A percentile compares a stretch with the other conserved stretches of the same genome.
Evolutionary conservation across 2,113 vertebrate species (phyloP).

Genomic region (Cacatua alba): DNA sequence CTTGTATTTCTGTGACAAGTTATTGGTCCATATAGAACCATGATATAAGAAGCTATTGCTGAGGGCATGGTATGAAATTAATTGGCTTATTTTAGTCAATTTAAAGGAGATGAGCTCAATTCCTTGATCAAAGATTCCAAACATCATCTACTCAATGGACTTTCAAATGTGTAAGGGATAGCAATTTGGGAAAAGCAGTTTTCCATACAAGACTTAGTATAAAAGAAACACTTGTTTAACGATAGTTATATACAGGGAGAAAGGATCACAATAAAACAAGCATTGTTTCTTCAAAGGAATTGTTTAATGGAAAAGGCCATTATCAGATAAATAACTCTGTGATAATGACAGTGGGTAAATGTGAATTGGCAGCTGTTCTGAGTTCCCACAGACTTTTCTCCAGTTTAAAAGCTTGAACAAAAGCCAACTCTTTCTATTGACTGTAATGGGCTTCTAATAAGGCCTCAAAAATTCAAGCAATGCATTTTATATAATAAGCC

Average conservation of each 20-base stretch:
- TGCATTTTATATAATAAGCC: background rate
- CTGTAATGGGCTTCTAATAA: background rate
- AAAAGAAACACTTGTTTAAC: background rate
- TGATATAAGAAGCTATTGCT: background rate
- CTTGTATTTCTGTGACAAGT: background rate
- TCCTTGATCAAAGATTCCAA: background rate
- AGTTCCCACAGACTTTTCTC: constrained; percentile 1
- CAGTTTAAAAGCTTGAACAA: constrained; percentile 19
- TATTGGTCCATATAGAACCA: background rate
- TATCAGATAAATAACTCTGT: constrained; percentile 25
- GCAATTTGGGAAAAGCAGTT: background rate
- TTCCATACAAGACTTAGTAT: background rate
- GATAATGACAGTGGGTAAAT: background rate
- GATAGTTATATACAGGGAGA: background rate
- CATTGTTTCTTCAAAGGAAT: constrained; percentile 10
- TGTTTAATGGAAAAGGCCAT: background rate
- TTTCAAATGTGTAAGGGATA: background rate
- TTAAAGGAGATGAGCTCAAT: background rate
- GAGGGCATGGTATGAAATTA: background rate
- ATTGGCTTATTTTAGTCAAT: background rate
- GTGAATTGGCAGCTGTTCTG: constrained; percentile 11
- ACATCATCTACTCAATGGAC: background rate
- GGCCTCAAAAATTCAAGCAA: background rate
- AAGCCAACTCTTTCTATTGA: background rate
- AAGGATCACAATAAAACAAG: constrained; percentile 9